These are phyloP conservation scores for Rhinolophus ferrumequinum DNA, from an alignment of 2,113 vertebrate species.

Conservation along the genomic window DNA sequence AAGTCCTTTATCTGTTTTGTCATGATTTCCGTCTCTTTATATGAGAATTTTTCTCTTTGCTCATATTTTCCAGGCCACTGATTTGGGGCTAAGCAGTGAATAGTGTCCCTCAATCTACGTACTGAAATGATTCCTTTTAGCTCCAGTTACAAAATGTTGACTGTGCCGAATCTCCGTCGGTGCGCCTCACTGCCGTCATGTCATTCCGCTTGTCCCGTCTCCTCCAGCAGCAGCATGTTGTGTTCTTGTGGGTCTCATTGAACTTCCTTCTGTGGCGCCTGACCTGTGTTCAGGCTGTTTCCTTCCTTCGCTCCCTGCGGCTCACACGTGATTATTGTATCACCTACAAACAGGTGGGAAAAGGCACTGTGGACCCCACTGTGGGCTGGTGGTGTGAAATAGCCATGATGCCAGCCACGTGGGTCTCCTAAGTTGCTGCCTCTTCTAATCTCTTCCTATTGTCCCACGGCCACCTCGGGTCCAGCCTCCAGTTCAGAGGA, in stretches of 20 bases:
- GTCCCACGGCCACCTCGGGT: fast-evolving
- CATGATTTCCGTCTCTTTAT: neutral
- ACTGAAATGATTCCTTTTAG: neutral
- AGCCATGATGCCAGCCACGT: fast-evolving
- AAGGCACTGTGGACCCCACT: neutral
- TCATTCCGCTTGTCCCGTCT: fast-evolving
- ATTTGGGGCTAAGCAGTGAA: neutral
- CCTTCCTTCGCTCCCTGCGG: neutral
- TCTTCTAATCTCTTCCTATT: fast-evolving
- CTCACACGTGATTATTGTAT: fast-evolving
- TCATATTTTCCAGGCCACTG: neutral
- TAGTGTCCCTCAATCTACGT: fast-evolving
- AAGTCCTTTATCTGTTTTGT: too few relatives aligned
- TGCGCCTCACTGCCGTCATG: fast-evolving
- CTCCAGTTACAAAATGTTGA: fast-evolving
- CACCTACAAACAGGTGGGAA: fast-evolving
- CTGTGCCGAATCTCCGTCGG: fast-evolving
- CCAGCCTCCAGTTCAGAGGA: fast-evolving
- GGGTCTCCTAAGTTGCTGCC: fast-evolving
- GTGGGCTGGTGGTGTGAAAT: too few relatives aligned
- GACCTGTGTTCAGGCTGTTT: fast-evolving
- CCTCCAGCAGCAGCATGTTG: neutral
- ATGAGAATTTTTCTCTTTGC: neutral
- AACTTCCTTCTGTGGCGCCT: fast-evolving
- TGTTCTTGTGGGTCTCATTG: neutral